Base-by-base conservation (phyloP, 2,113 vertebrate genomes). In the Oophaga pumilio region DNA sequence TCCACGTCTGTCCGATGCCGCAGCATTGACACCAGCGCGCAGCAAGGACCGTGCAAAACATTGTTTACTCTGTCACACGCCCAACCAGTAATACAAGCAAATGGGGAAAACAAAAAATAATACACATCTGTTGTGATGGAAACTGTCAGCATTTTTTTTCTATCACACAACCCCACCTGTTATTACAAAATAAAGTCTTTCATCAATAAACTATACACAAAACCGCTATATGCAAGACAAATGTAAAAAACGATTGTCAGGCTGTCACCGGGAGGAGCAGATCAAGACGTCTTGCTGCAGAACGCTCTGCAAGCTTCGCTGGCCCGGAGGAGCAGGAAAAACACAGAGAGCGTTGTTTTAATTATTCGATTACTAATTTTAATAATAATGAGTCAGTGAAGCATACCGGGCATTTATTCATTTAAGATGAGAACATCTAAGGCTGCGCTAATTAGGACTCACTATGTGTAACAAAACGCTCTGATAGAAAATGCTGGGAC, bases 361-460 rank as follows among this genome's bases (percentile, higher is more conserved):
- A 82, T 82, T 68, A 68, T 82, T 52, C 49, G 15, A 68, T 82
- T 53, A 69, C 62, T 50, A 80, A 68, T 68, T 68, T 53, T 26
- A 15, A 50, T 24, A 69, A 66, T 24, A 53, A 68, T 24, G 49
- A 53, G 64, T 68, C 81, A 68, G 20, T 50, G 81, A 82, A 66
- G 81, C 60, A 68, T 82, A 17, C 22, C 0, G 43, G 62, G 14
- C 62, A 68, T 66, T 81, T 81, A 20, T 33, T 18, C 2, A 62
- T 62, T 33, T 22, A 64, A 49, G 59, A 62, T 62, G 57, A 60
- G 26, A 80, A 80, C 56, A 64, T 82, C 14, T 0, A 6, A n/a
- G 43, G 62, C 60, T 82, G 28, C 17, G 9, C 69, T 49, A 74
- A 43, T 22, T 50, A 10, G 12, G 4, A 49, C 43, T 11, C 18